These are phyloP conservation scores for Tokudaia muenninki DNA, from an alignment of 2,797 vertebrate genomes.

Conservation along the genomic window DNA sequence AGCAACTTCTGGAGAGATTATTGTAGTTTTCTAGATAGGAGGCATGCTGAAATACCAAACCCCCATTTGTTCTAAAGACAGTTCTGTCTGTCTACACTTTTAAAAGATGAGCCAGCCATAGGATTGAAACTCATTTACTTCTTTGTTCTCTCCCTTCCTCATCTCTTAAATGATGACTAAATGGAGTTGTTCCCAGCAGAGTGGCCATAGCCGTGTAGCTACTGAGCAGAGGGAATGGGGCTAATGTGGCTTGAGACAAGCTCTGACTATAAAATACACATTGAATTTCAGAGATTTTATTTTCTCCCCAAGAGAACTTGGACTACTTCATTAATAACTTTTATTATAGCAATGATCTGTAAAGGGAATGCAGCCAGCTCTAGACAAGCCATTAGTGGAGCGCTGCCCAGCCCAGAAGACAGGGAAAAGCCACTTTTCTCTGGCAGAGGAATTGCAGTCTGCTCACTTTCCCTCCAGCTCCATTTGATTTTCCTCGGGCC, in stretches of 20 bases:
- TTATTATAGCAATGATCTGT: neutral
- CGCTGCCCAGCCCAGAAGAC: neutral
- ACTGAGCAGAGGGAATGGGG: neutral
- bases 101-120: neutral
- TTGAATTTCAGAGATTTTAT: conserved; percentile 20
- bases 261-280: neutral
- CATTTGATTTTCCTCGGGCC: neutral
- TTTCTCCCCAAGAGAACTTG: neutral
- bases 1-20: neutral
- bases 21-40: conserved; percentile 51
- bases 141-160: neutral
- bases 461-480: neutral
- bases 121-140: neutral
- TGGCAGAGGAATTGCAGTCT: neutral
- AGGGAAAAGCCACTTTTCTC: neutral
- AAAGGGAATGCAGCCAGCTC: neutral
- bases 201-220: neutral
- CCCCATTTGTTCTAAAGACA: neutral
- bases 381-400: neutral
- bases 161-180: conserved; percentile 19
- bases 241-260: neutral
- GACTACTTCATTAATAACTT: neutral
- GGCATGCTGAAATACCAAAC: neutral
- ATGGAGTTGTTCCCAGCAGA: neutral
- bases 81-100: neutral